Evolutionary conservation across 2,113 vertebrate genomes (phyloP), one percentile per base, ranked within the genome.

Genomic region (Progne subis): DNA sequence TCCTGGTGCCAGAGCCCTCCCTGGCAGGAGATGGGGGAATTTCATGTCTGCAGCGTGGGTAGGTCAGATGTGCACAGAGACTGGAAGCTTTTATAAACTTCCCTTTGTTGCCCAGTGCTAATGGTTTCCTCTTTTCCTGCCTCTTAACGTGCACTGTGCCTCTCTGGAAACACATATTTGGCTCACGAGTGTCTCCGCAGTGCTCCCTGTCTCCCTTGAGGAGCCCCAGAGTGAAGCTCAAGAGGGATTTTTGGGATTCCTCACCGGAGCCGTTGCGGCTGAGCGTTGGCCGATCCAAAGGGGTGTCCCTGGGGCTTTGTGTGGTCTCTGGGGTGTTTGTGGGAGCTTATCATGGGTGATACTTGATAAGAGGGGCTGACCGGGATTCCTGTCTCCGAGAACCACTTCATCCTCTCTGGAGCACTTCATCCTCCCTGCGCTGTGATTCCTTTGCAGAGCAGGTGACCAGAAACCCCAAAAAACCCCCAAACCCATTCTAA

Each of bases 261-360:
- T 65, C 55, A 10, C 24, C 0, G 0, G n/a, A 29, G 55, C 23
- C 0, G 0, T 52, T 39, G 43, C 0, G 0, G 75, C 25, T 47
- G 31, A 50, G 4, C 64, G 1, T 31, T 44, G 63, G 14, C 53
- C 1, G 4, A 37, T 60, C 34, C 59, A 13, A 29, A 63, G 34
- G 12, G 47, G 10, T 17, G n/a, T 87, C 47, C 18, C 69, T 59
- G 32, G 41, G 39, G 32, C 44, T 74, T 47, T 89, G 49, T 43
- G 7, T 2, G 24, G n/a, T 60, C 68, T 90, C 24, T 44, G 28
- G 71, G 39, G n/a, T 31, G 61, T 29, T 21, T n/a, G 24, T 60
- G 53, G 57, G 82, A 71, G 19, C 25, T 90, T 81, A 10, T 82
- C n/a, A 8, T 0, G 5, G 56, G 64, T 49, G 41, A 90, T 90